Base-by-base conservation (phyloP, 2,113 vertebrate genomes). In the Coracopsis vasa region DNA sequence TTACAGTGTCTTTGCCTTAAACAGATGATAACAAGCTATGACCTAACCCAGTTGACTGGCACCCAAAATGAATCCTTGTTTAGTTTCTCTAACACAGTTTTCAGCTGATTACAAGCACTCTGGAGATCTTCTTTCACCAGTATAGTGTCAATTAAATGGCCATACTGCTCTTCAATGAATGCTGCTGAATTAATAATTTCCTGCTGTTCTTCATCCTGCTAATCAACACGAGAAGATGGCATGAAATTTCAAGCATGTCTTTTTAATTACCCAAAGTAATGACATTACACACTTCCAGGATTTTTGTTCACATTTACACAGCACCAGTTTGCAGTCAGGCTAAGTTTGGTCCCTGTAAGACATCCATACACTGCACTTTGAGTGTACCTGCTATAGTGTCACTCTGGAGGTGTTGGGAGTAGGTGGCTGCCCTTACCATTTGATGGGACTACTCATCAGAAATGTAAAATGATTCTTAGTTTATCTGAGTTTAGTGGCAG, bases 21-120 rank as follows among this genome's bases (percentile, higher is more conserved):
- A 83, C 39, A 64, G 41, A n/a, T 11, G 5, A 7, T 20, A 67
- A 50, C 44, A 51, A 80, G 86, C 91, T 97, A 99, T 93, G 97
- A 98, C 92, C 98, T 98, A 62, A 99, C 97, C 99, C 99, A 99
- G 95, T 54, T 98, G 67, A 98, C 91, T 48, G 99, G 99, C 70
- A 99, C 98, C 99, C 99, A 99, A 91, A 99, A 98, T 3, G 98
- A 94, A 90, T 99, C 99, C 81, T 84, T 98, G 92, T 97, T 98
- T 56, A 99, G 96, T 87, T 97, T 98, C 88, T 99, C 99, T 66
- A 99, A 81, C 39, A 99, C 92, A 13, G 41, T 95, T 96, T 97
- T 98, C 73, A 99, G 98, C 94, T 99, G 98, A 53, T 93, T 96
- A 79, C 96, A 98, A 13, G 98, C 98, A 35, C 98, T 98, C 95